These are phyloP conservation scores for Trididemnum miniatum DNA, from an alignment of 23 tunicate genomes.

Conservation along the genomic window DNA sequence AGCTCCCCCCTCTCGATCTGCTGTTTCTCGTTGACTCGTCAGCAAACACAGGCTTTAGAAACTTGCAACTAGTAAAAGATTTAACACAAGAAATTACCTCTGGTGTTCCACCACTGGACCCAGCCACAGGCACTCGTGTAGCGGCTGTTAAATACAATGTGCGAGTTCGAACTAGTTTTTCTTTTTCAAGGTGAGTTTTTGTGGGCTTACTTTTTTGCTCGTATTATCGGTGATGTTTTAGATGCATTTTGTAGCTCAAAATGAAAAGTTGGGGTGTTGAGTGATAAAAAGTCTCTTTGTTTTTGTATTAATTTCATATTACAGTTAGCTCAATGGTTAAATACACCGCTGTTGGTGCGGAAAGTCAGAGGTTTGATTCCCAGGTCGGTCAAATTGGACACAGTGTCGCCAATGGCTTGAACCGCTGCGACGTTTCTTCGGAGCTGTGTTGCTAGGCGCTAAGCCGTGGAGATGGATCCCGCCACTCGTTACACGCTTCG, in stretches of 20 bases:
- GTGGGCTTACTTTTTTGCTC: background rate
- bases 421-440: no score
- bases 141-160: conserved; percentile 26
- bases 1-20: conserved; percentile 17
- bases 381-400: no score
- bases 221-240: background rate
- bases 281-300: no score
- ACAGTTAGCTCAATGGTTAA: no score
- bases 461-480: no score
- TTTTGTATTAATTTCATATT: no score
- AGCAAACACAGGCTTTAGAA: background rate
- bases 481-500: no score
- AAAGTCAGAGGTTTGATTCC: no score
- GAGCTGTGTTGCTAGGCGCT: no score
- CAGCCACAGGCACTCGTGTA: conserved; percentile 19
- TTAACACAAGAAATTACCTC: background rate
- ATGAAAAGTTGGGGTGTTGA: no score
- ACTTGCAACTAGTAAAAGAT: background rate
- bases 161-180: background rate
- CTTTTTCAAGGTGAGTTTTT: background rate
- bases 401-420: no score
- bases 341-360: no score
- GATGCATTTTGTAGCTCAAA: background rate
- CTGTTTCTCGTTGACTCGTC: conserved; percentile 29
- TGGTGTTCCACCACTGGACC: background rate